Evolutionary conservation across 2,888 invertebrate genomes (phyloP), one percentile per base, ranked within the genome.

Genomic region (Agrochola circellaris): DNA sequence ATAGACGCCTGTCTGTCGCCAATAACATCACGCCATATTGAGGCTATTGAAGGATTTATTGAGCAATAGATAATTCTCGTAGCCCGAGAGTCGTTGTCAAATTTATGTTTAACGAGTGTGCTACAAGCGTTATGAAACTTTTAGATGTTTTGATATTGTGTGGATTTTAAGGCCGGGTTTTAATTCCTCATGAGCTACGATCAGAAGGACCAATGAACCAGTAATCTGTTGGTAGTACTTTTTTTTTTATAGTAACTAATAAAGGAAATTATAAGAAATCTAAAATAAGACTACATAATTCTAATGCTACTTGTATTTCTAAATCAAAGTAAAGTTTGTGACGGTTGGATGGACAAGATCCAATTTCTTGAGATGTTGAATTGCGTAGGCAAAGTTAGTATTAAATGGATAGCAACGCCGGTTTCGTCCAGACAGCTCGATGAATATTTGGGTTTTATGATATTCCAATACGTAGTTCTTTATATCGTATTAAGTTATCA

Each of bases 21-120:
- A 76, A 74, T 82, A 78, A 73, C 73, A 79, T 81, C 51, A 70
- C 80, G 23, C 77, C 68, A 76, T 80, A 82, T 77, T 77, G 77
- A 86, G 73, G 42, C 11, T 42, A 42, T 42, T 42, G 42, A 42
- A 42, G 73, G 80, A 90, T 90, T 89, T 89, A 90, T 90, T 83
- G 83, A 75, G 79, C 79, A 77, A 87, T 83, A 89, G 85, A 88
- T 84, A 85, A 86, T 88, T 79, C 73, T 75, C 79, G 72, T 72
- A 70, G 66, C 34, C 62, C 66, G 68, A 79, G 83, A n/a, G 79
- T 70, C 74, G 77, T 82, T 89, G 83, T 83, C 79, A 80, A 81
- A 58, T 89, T 87, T 84, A 87, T 84, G 77, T 75, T 65, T 85
- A 76, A 81, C 77, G 77, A 69, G 34, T 77, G 78, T 81, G 70